Conservation (phyloP, 2,113 vertebrate species). For the Scolopax mira region DNA sequence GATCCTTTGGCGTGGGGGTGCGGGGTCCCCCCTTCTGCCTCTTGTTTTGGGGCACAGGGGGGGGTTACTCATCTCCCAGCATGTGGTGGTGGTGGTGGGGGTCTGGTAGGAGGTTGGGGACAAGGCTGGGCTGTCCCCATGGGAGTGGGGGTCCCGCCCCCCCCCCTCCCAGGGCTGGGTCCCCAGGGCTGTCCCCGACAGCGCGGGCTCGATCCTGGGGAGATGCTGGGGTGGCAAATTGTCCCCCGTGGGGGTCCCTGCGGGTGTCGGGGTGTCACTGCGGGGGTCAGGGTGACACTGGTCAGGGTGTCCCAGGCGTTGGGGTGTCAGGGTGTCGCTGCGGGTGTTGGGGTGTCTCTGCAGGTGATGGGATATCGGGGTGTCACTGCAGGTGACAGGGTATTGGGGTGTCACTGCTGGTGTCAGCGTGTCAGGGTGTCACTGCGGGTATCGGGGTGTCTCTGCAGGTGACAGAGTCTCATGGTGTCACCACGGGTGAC, state of each 20-base stretch:
- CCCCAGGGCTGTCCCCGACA: background rate
- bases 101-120: background rate
- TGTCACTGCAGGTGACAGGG: no score
- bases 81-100: background rate
- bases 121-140: background rate
- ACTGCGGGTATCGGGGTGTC: no score
- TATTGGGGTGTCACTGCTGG: no score
- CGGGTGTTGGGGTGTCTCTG: no score
- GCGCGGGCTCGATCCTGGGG: background rate
- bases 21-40: background rate
- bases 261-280: no score
- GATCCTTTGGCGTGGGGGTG: background rate
- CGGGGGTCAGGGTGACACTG: no score
- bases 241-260: background rate
- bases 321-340: no score
- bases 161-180: background rate
- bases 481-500: no score
- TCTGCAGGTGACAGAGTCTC: no score
- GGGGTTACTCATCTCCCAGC: background rate
- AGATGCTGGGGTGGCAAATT: background rate
- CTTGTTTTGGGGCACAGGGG: background rate
- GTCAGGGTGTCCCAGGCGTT: no score
- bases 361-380: no score
- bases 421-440: no score
- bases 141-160: background rate